These are phyloP conservation scores for Euphydryas editha DNA, from an alignment of 2,888 invertebrate species.

Conservation along the genomic window DNA sequence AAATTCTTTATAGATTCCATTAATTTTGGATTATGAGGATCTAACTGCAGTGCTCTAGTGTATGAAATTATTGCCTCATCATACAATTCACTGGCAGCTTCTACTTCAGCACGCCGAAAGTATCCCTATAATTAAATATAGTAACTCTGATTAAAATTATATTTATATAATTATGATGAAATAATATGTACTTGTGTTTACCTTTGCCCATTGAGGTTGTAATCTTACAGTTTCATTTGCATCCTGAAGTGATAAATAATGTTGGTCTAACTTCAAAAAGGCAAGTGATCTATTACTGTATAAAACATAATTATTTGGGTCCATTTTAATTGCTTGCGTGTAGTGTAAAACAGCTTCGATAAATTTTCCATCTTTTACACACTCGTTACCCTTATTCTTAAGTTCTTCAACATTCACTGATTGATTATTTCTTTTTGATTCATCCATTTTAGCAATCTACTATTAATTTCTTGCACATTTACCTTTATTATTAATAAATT, in stretches of 20 bases:
- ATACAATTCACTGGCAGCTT: conserved; percentile 86
- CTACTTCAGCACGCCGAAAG: conserved; percentile 88
- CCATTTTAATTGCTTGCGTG: conserved; percentile 89
- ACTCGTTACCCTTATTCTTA: conserved; percentile 89
- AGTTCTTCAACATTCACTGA: conserved; percentile 80
- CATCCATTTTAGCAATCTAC: conserved; percentile 57
- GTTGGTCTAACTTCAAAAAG: conserved; percentile 90
- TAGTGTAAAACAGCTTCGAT: conserved; percentile 91
- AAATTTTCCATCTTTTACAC: conserved; percentile 88
- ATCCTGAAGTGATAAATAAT: conserved; percentile 90
- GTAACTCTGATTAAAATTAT: background rate
- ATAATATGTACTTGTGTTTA: conserved; percentile 50
- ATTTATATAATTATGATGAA: background rate
- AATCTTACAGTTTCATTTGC: conserved; percentile 89
- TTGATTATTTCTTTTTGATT: conserved; percentile 60
- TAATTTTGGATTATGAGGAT: conserved; percentile 86
- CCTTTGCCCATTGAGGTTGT: conserved; percentile 92
- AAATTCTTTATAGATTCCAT: conserved; percentile 85
- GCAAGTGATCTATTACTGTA: conserved; percentile 92
- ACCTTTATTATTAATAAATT: background rate
- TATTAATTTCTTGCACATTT: conserved; percentile 8
- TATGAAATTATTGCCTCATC: conserved; percentile 88
- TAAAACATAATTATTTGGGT: conserved; percentile 87
- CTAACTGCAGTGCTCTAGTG: conserved; percentile 85
- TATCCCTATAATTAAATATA: conserved; percentile 82